Percentiles rank a stretch among this genome's conserved stretches.
These are phyloP conservation scores for Esox lucius DNA, from an alignment of 2,797 vertebrate species.

Conservation along the genomic window DNA sequence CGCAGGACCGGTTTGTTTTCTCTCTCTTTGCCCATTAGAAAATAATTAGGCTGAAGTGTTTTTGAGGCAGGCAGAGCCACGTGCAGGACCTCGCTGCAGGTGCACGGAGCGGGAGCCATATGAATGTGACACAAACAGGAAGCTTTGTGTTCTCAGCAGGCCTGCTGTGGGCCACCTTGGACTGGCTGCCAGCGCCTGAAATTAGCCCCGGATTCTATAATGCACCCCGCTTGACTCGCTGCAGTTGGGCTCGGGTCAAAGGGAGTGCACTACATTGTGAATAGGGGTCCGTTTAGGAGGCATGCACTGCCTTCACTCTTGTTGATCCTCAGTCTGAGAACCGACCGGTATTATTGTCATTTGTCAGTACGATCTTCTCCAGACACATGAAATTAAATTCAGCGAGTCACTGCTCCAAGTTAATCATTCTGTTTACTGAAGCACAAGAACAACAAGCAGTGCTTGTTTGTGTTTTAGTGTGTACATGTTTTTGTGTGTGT, in stretches of 20 bases:
- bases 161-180: conserved; percentile 28
- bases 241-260: too few species aligned
- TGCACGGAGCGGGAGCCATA: conserved; percentile 63
- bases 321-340: neutral
- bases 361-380: neutral
- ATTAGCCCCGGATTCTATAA: neutral
- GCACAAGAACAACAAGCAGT: conserved; percentile 14
- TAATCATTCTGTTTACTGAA: neutral
- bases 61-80: conserved; percentile 31
- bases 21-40: neutral
- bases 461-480: conserved; percentile 2
- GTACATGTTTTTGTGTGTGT: conserved; percentile 12
- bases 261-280: too few species aligned
- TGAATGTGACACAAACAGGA: conserved; percentile 72
- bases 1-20: neutral
- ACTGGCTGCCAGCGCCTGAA: neutral
- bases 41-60: conserved; percentile 44
- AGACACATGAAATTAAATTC: neutral
- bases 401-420: neutral
- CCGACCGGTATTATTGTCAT: neutral
- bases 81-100: conserved; percentile 50
- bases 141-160: conserved; percentile 53
- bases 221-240: too few species aligned
- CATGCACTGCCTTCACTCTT: neutral
- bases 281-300: too few species aligned